Evolutionary conservation across 2,888 invertebrate genomes (phyloP), one percentile per base, ranked within the genome.

Genomic region (Hemicrepidius hirtus): DNA sequence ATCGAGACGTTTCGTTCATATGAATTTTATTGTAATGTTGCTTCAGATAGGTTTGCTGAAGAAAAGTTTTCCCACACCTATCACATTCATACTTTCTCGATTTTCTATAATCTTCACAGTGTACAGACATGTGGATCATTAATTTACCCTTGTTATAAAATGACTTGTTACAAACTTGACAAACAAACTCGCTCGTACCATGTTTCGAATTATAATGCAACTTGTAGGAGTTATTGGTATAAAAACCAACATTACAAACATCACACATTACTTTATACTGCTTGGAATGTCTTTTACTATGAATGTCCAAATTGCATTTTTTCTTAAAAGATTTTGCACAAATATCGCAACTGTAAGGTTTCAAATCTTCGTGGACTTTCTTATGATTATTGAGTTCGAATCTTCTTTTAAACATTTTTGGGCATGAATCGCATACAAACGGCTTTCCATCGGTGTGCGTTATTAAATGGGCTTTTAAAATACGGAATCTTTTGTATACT

Each of bases 361-460:
- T 50, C 24, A 49, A 68, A 64, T 37, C 73, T 63, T 73, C 72
- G 1, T 28, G 28, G 7, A 16, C 1, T 0, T 9, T 3, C 10
- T 18, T 46, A 13, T 68, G 68, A 9, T 12, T 13, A 7, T 5
- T 40, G 5, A 62, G 35, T 2, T 18, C 53, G 16, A 6, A 20
- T 35, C 80, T 80, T 0, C 81, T 80, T 9, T 82, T 80, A 68
- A 84, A 84, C 3, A 81, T 80, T 37, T 79, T 72, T 7, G 74
- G 73, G 68, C 84, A 84, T 9, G 79, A 37, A 57, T 81, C 79
- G 65, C 91, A 91, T 0, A 88, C 82, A 35, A 88, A 88, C 16
- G 87, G 88, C 75, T 88, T 89, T 24, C 88, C 88, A 0, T 89
- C 88, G 24, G 87, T 87, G 73, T 90, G 90, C 57, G 88, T 87